Base-by-base conservation (phyloP, 2,888 invertebrate genomes). In the Hypolimnas misippus region DNA sequence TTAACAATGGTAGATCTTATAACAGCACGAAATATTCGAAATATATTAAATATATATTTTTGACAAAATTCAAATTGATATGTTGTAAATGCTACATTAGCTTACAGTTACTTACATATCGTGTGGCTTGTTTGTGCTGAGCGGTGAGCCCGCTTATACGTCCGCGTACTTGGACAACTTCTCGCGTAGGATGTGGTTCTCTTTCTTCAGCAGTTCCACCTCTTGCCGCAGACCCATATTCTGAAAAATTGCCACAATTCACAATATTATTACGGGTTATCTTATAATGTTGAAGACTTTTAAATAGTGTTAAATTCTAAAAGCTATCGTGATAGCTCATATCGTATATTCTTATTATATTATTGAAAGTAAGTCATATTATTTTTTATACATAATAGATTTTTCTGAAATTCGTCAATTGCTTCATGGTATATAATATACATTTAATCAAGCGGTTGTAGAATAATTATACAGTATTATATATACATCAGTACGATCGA, bases 211-310 rank as follows among this genome's bases (percentile, higher is more conserved):
- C 91, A 97, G 94, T 92, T 97, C 97, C 84, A 97, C 93, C 89
- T 97, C 97, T 93, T 97, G 97, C 82, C 97, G 96, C 84, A 97
- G 93, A 81, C 96, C 96, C 94, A 97, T 94, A 83, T 97, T 97
- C 97, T 97, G 93, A 55, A 93, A 92, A 25, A 38, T 38, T 12
- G 35, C 12, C 12, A 16, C 31, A 35, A 25, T n/a, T n/a, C 25
- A 19, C 46, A 14, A 21, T 12, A 49, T 49, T 49, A 49, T 14
- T 29, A 49, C 21, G 8, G 3, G 12, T 49, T 49, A 8, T 21
- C 2, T 25, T 3, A 6, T 49, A n/a, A 49, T 25, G 6, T 25
- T n/a, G 25, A 29, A 21, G 14, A 7, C 44, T 52, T 5, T 16
- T 5, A 0, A 19, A 35, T 21, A 31, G 12, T 31, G 21, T 7